phyloP scores from a whole-genome alignment of 2,888 invertebrate species.

The Drosophila mulleri region DNA sequence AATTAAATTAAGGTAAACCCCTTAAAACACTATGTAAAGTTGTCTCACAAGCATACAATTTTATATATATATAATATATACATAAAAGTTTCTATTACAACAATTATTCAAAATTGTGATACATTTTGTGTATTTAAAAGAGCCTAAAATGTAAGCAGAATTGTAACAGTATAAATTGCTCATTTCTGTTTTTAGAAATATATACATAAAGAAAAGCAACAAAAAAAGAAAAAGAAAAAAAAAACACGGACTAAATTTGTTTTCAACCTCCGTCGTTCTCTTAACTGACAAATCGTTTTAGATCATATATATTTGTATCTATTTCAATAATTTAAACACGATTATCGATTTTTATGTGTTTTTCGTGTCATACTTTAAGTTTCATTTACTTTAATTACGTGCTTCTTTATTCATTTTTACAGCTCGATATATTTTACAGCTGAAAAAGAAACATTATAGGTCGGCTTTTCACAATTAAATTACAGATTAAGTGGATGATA shows the following conservation, averaged over 20 bases:
- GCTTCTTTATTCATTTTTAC: neutral
- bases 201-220: neutral
- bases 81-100: constrained; percentile 16
- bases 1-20: constrained; percentile 50
- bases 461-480: constrained; percentile 37
- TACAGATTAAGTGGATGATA: constrained; percentile 37
- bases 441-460: constrained; percentile 2
- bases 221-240: neutral
- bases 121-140: constrained; percentile 70
- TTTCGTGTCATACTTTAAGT: constrained; percentile 15
- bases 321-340: constrained; percentile 20
- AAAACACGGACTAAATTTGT: constrained; percentile 1
- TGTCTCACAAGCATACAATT: constrained; percentile 30
- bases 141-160: constrained; percentile 43
- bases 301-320: constrained; percentile 30
- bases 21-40: constrained; percentile 23
- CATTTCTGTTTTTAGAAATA: constrained; percentile 39
- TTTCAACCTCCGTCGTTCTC: constrained; percentile 6
- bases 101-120: constrained; percentile 75
- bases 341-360: constrained; percentile 23
- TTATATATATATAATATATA: constrained; percentile 1
- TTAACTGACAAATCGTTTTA: constrained; percentile 1
- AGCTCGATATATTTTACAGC: constrained; percentile 9
- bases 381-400: neutral
- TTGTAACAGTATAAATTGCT: constrained; percentile 15